Evolutionary conservation across 2,888 invertebrate genomes (phyloP), one percentile per base, ranked within the genome.

Genomic region (Shargacucullia verbasci): DNA sequence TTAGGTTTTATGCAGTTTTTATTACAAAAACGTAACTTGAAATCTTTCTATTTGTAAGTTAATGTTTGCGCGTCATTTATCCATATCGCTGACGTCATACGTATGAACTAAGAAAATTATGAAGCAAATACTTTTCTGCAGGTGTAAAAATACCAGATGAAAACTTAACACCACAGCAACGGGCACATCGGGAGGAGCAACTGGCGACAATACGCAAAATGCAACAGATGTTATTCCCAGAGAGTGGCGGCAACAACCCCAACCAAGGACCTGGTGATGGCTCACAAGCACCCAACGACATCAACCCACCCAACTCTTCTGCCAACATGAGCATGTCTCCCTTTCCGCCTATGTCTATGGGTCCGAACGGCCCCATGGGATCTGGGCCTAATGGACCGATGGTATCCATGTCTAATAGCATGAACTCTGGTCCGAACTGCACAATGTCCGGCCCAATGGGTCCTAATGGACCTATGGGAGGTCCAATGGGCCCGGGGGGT

Each of bases 111-210:
- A n/a, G 15, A 37, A 29, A 43, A 43, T 55, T 43, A 9, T 10
- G 45, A 15, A 38, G 25, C 49, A 12, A 56, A 53, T 46, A 52
- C 44, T 1, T 55, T 39, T 62, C 27, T 46, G 70, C 88, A 94
- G 96, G 97, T 75, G 97, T 98, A 43, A 98, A 98, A 95, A 97
- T 98, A 82, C 98, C 98, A 76, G 98, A 98, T 91, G 99, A 99
- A 92, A 98, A 99, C 91, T 94, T 99, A 78, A 99, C 99, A 50
- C 99, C 99, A 33, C 98, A 99, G 86, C 99, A 99, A 87, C 95
- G 98, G 53, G 98, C 98, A 67, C 98, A 98, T 86, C 95, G 99
- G 60, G 99, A 99, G 89, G 98, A 98, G 82, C 98, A 98, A 81
- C 93, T 99, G 46, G 99, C 98, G 5, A 98, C 97, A 60, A 95